Base-by-base conservation (phyloP, 2,797 vertebrate genomes). In the Liasis olivaceus region DNA sequence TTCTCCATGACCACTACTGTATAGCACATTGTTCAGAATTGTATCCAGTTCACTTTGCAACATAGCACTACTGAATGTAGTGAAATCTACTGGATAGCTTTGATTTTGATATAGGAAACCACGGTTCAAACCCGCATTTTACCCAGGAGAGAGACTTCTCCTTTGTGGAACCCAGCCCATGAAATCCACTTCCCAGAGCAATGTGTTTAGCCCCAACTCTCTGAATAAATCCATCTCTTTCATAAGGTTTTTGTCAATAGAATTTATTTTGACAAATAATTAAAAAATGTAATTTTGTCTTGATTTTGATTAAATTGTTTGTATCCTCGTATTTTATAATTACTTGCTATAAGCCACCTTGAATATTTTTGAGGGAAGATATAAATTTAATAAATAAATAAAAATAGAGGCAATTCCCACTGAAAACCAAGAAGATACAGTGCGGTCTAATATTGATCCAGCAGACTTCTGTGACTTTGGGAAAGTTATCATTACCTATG, bases 1-100 rank as follows among this genome's bases (percentile, higher is more conserved):
- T 90, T 85, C 31, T 14, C 51, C 87, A 85, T 42, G 87, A 60
- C 28, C 51, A 42, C 17, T 58, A 28, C 42, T 58, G 64, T 91
- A 31, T 63, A 85, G 72, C 59, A 84, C 91, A 89, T 64, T 84
- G 60, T 89, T n/a, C 84, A 56, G 17, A 87, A 85, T 91, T 91
- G 93, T 93, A 94, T 92, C 59, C 91, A 31, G 54, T 69, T 77
- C 59, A 90, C 90, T 84, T 93, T 92, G 0, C 93, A 92, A 94
- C 94, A n/a, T 64, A 60, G 66, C 47, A 59, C 58, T 84, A 88
- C n/a, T 91, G 85, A 87, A 72, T 42, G 17, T 12, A 85, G 9
- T 31, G 15, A 7, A 91, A 85, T 64, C 42, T 36, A 28, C 63
- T 64, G 15, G 42, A 58, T 56, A 56, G 47, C 36, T 58, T 54